Evolutionary conservation across 2,113 vertebrate genomes (phyloP).

Genomic region (Podarcis raffonei): DNA sequence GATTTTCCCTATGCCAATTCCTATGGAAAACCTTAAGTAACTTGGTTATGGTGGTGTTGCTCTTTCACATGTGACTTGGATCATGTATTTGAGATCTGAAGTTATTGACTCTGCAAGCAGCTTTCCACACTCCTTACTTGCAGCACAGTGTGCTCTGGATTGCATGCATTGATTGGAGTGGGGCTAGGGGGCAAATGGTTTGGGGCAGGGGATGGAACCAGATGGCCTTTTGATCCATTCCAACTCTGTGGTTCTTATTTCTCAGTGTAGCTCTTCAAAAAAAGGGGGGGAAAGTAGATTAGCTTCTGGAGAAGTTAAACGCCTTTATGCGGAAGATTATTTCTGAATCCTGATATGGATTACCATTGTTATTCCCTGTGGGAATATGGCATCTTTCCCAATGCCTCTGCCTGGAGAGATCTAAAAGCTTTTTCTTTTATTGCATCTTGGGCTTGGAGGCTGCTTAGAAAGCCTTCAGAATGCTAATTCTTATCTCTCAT

Average conservation of each 20-base stretch:
- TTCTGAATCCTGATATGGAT: slow-evolving; percentile 69
- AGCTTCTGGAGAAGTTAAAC: slow-evolving; percentile 59
- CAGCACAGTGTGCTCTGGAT: not conserved
- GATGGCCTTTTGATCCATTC: not conserved
- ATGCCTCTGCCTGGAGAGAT: slow-evolving; percentile 66
- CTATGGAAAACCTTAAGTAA: not conserved
- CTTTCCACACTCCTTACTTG: not conserved
- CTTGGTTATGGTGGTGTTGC: not conserved
- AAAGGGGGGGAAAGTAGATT: slow-evolving; percentile 54
- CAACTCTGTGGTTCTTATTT: slow-evolving; percentile 8
- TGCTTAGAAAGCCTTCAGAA: slow-evolving; percentile 65
- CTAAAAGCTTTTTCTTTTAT: slow-evolving; percentile 72
- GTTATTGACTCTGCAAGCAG: not conserved
- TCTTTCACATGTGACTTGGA: not conserved
- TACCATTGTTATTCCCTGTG: slow-evolving; percentile 55
- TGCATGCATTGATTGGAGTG: not conserved
- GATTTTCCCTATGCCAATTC: not conserved
- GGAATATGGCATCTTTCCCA: slow-evolving; percentile 63
- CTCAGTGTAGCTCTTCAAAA: slow-evolving; percentile 40
- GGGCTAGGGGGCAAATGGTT: not conserved
- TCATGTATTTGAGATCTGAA: not conserved
- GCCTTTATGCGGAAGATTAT: slow-evolving; percentile 62
- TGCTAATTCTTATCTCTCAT: slow-evolving; percentile 62
- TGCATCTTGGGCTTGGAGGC: slow-evolving; percentile 64
- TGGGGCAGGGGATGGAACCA: not conserved